Conservation (phyloP, 2,888 invertebrate genomes). For the Microdon myrmicae region DNA sequence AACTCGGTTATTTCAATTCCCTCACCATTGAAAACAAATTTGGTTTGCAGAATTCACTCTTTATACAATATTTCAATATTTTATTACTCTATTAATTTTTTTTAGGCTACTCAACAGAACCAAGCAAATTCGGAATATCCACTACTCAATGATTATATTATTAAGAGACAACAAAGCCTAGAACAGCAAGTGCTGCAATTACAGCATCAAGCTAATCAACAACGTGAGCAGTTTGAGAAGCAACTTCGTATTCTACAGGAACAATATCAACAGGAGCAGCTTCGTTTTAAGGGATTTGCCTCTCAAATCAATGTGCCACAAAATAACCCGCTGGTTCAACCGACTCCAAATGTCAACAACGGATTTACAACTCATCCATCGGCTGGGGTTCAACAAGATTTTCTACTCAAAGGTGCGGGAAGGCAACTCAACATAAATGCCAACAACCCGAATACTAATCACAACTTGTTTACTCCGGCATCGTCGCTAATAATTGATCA, state of each 20-base stretch:
- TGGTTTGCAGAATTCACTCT: conserved; percentile 14
- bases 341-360: conserved; percentile 41
- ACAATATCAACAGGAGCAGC: conserved; percentile 31
- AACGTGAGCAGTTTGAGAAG: conserved; percentile 75
- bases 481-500: too few species aligned
- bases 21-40: conserved; percentile 18
- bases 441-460: conserved; percentile 55
- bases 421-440: conserved; percentile 63
- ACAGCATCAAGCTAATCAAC: conserved; percentile 75
- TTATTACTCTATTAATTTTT: not conserved
- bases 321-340: conserved; percentile 1
- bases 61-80: not conserved
- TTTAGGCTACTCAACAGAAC: conserved; percentile 5
- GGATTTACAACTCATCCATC: conserved; percentile 65
- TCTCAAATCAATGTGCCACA: conserved; percentile 45
- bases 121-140: conserved; percentile 40
- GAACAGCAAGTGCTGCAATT: conserved; percentile 77
- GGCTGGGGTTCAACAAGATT: conserved; percentile 68
- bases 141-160: conserved; percentile 59
- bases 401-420: conserved; percentile 71
- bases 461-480: too few species aligned
- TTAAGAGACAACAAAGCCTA: conserved; percentile 73
- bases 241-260: conserved; percentile 73
- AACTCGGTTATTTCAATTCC: too few species aligned
- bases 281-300: conserved; percentile 55